Base-by-base conservation (phyloP, 35 echinoderm and acorn worm genomes). In the Lytechinus variegatus region DNA sequence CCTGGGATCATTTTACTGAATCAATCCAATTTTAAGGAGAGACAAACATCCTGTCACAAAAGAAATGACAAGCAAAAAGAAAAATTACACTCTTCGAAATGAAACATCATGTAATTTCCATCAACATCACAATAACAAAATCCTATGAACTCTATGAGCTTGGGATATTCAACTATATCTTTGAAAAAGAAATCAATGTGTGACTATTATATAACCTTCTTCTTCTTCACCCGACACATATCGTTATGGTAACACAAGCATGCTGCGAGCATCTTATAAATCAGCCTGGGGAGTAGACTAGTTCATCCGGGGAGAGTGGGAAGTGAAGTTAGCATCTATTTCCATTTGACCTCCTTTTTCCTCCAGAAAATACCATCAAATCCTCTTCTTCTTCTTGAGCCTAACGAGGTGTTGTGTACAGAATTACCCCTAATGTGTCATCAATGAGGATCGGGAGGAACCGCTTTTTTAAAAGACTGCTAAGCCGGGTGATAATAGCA, bases 301-400 rank as follows among this genome's bases (percentile, higher is more conserved):
- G 14, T 24, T 79, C 66, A 79, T 79, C 66, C 66, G 66, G 66
- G 66, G 66, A 4, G 66, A 24, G 66, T 79, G 66, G 66, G 66
- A 79, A 79, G 66, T 79, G 66, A 79, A 79, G 66, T 79, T 79
- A 79, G 66, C 66, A 79, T 79, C 66, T 79, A 79, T 79, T 79
- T 79, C 66, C 66, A 79, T 79, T 24, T 79, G 66, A 79, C 66
- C 66, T 79, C 66, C 66, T 79, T 79, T 79, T 79, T 79, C 66
- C 66, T 79, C 66, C 66, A 79, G n/a, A 79, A 79, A 79, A 79
- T 79, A 79, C 66, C 66, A 79, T 79, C 66, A 79, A 79, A 79
- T 79, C 66, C 66, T 79, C 66, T 79, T 24, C 21, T 79, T 79
- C 66, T 79, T 79, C 66, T 79, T 79, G 14, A 79, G n/a, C 19